Evolutionary conservation across 2,113 vertebrate genomes (phyloP), one percentile per base, ranked within the genome.

Genomic region (Aldabrachelys gigantea): DNA sequence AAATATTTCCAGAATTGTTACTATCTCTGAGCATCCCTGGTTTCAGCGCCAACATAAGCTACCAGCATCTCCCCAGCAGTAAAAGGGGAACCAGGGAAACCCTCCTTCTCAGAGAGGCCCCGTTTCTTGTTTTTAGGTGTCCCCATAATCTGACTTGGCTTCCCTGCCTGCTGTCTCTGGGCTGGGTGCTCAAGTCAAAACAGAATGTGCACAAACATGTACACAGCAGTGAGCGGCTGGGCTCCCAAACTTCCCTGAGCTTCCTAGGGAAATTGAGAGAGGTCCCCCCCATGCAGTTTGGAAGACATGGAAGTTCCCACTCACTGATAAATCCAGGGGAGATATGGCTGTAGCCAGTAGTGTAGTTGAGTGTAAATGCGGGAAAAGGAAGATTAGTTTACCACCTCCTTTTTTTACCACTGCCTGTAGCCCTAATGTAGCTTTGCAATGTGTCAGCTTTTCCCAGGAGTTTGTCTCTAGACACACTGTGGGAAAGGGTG

Each of bases 401-500:
- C 65, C 17, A 21, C 19, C 16, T n/a, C 16, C 25, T 57, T 27
- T 57, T 57, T 57, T 57, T 62, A 38, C 65, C 65, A 22, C 17
- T 76, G 41, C 3, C 10, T 16, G 12, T 29, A 78, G 75, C 41
- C 49, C 65, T 54, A 6, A 35, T 10, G 69, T 53, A 6, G 4
- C 49, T 82, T 47, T 57, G 78, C n/a, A 24, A 59, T 0, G 0
- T 7, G 47, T 65, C 53, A 10, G 87, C 84, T 76, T 84, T 47
- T 10, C 2, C 44, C 5, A 44, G 5, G 62, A 6, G 14, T 3
- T 47, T 49, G 24, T 84, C 80, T 56, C 69, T 1, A 0, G 2
- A 85, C 56, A 82, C n/a, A 21, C 35, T 88, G 6, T 3, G 0
- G 0, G 1, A 31, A 1, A 27, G 35, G 49, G 57, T 10, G 49